Percentiles rank a stretch among this genome's conserved stretches.
Evolutionary conservation across 2,888 invertebrate genomes (phyloP).

Genomic region (Digitonthophagus gazella): DNA sequence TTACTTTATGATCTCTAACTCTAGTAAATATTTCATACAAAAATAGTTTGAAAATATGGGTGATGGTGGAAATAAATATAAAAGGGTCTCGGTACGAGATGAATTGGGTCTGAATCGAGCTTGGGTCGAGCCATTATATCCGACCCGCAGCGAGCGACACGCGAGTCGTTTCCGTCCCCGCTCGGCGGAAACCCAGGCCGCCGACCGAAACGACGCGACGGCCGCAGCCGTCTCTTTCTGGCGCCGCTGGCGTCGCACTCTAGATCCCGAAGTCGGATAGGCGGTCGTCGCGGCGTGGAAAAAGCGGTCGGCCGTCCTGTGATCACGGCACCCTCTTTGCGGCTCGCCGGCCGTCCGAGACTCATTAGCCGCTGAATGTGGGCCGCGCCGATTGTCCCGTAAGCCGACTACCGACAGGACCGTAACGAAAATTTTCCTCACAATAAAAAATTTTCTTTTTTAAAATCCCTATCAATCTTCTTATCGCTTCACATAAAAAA

Average conservation of each 20-base stretch:
- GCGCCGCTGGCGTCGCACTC: slow-evolving; percentile 3
- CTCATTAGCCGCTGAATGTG: background rate
- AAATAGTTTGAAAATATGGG: too few species aligned
- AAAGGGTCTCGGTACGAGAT: too few species aligned
- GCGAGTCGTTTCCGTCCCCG: background rate
- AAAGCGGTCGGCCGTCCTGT: slow-evolving; percentile 7
- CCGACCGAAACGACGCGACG: background rate
- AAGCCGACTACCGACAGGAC: background rate
- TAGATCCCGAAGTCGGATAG: background rate
- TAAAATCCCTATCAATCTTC: too few species aligned
- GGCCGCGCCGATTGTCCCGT: background rate
- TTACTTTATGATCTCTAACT: too few species aligned
- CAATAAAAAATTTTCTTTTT: background rate
- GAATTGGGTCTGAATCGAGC: background rate
- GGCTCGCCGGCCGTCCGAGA: slow-evolving; percentile 7
- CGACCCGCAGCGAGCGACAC: background rate
- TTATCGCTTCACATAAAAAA: too few species aligned
- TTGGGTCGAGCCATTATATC: background rate
- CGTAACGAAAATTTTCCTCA: background rate
- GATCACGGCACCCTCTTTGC: background rate
- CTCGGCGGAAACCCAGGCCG: background rate
- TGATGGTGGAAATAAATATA: background rate
- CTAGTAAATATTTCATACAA: too few species aligned
- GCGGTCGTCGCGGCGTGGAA: slow-evolving; percentile 1
- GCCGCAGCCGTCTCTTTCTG: background rate